Conservation (phyloP, 2,113 vertebrate genomes). For the Callorhinus ursinus region DNA sequence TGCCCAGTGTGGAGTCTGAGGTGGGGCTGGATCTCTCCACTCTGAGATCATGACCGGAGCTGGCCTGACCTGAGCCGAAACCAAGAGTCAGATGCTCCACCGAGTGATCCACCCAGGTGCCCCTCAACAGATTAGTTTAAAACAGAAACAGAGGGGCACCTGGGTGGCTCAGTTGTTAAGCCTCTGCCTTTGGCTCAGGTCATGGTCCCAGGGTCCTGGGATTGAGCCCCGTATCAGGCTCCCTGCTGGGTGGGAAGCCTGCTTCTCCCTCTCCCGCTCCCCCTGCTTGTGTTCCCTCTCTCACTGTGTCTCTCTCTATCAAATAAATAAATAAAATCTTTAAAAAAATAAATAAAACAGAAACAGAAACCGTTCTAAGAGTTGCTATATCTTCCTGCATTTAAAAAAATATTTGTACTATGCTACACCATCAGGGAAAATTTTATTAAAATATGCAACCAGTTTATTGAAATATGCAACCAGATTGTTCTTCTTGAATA, state of each 20-base stretch:
- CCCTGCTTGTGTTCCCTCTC: no score
- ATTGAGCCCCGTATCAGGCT: neutral
- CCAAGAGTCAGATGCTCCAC: neutral
- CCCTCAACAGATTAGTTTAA: slow-evolving; percentile 10
- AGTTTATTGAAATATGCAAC: slow-evolving; percentile 20
- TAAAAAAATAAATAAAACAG: neutral
- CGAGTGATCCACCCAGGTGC: neutral
- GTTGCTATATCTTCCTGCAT: neutral
- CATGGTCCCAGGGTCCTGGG: no score
- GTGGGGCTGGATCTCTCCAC: neutral
- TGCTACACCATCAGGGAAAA: neutral
- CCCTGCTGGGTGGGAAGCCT: no score
- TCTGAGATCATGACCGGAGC: neutral
- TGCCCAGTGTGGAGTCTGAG: neutral
- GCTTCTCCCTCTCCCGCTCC: no score
- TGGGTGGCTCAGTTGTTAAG: no score
- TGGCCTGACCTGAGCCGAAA: neutral
- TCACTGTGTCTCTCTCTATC: no score
- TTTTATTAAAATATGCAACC: slow-evolving; percentile 14
- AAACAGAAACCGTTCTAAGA: slow-evolving; percentile 48
- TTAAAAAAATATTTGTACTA: neutral
- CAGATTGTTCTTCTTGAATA: neutral
- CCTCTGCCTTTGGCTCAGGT: no score
- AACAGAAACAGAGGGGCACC: slow-evolving; percentile 10
- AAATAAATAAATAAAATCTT: no score